phyloP scores from a whole-genome alignment of 1,140 invertebrate species.

The Phthorimaea operculella region DNA sequence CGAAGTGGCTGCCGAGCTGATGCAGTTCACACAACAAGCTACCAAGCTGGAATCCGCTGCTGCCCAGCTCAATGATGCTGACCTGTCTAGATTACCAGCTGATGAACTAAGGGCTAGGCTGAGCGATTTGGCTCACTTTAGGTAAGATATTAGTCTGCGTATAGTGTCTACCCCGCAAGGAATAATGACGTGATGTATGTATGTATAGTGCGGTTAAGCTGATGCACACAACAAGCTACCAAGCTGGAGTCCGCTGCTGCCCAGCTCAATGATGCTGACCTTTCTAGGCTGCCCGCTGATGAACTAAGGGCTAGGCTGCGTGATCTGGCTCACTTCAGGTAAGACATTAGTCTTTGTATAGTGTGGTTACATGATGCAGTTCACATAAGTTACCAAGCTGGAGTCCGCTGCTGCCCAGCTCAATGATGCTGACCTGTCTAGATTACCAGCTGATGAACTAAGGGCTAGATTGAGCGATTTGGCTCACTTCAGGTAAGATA shows the following conservation, averaged over 20 bases:
- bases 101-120: conserved; percentile 78
- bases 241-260: conserved; percentile 75
- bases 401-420: conserved; percentile 76
- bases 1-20: conserved; percentile 79
- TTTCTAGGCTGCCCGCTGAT: conserved; percentile 71
- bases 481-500: conserved; percentile 31
- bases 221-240: conserved; percentile 71
- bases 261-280: conserved; percentile 73
- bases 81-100: conserved; percentile 71
- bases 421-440: conserved; percentile 72
- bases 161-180: too few species aligned
- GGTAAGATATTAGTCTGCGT: too few species aligned
- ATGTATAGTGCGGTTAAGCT: too few species aligned
- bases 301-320: conserved; percentile 76
- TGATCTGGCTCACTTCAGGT: conserved; percentile 50
- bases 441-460: conserved; percentile 73
- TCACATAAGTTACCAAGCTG: conserved; percentile 76
- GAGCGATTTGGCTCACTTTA: conserved; percentile 51
- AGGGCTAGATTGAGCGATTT: conserved; percentile 72
- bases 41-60: conserved; percentile 73
- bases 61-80: conserved; percentile 72
- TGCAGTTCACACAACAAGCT: conserved; percentile 78
- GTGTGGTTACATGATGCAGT: conserved; percentile 77
- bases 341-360: too few species aligned
- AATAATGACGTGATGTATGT: too few species aligned